These are phyloP conservation scores for Parazoanthus atlanticus DNA, from an alignment of 92 coral and sea anemone genomes.

Conservation along the genomic window DNA sequence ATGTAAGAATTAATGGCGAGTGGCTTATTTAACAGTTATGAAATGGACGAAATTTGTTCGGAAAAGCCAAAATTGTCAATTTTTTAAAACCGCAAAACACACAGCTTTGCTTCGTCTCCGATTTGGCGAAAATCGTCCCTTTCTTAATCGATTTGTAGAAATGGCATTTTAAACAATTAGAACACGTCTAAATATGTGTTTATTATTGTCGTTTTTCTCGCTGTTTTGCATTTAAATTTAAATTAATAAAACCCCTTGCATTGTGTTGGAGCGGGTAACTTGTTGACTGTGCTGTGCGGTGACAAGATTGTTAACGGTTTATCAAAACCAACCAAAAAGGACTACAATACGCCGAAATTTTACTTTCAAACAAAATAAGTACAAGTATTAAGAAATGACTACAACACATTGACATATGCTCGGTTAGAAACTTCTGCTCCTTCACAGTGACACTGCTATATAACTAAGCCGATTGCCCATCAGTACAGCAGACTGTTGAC, in stretches of 20 bases:
- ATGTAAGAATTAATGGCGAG: constrained; percentile 1
- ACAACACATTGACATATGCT: background rate
- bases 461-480: constrained; percentile 15
- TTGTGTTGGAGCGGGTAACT: constrained; percentile 66
- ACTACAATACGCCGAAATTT: background rate
- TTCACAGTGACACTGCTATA: background rate
- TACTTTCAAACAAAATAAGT: background rate
- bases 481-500: background rate
- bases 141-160: constrained; percentile 58
- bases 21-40: background rate
- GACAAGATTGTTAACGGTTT: background rate
- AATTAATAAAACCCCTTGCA: constrained; percentile 62
- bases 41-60: background rate
- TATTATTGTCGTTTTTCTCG: constrained; percentile 57
- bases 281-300: constrained; percentile 12
- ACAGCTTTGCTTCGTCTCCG: background rate
- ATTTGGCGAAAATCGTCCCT: background rate
- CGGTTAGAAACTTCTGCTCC: background rate
- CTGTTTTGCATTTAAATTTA: constrained; percentile 76
- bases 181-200: constrained; percentile 65
- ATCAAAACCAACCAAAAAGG: background rate
- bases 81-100: background rate
- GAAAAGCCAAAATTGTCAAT: background rate
- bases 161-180: constrained; percentile 69
- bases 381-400: background rate